A percentile compares a stretch with the other conserved stretches of the same genome.
These are phyloP conservation scores for Nephrotoma guestfalica DNA, from an alignment of 2,888 invertebrate genomes.

Conservation along the genomic window DNA sequence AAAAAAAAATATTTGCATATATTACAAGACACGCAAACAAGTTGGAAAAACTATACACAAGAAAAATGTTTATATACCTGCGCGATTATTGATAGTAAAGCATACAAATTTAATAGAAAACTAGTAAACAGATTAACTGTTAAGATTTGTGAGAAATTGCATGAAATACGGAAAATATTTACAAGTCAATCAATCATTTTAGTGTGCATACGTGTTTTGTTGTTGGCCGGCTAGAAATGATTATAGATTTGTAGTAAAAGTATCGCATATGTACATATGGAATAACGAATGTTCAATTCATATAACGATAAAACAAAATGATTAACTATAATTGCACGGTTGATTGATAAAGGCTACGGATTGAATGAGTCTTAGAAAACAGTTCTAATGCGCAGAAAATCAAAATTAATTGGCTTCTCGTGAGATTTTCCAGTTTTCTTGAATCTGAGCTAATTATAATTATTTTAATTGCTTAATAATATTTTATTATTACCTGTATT, in stretches of 20 bases:
- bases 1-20: neutral
- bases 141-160: neutral
- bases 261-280: neutral
- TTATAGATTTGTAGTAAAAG: neutral
- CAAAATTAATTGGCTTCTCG: neutral
- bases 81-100: neutral
- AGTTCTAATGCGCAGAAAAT: neutral
- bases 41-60: neutral
- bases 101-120: neutral
- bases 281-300: neutral
- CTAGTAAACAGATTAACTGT: neutral
- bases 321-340: neutral
- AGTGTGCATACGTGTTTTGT: neutral
- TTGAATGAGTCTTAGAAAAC: neutral
- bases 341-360: neutral
- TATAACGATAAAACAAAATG: neutral
- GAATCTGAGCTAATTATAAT: no score
- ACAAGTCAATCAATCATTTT: neutral
- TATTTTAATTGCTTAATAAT: no score
- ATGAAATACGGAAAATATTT: neutral
- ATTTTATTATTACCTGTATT: no score
- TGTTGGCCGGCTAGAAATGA: neutral
- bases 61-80: neutral
- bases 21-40: neutral
- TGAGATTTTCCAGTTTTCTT: neutral